Evolutionary conservation across 2,113 vertebrate species (phyloP), one percentile per base, ranked within the genome.

Genomic region (Etheostoma spectabile): DNA sequence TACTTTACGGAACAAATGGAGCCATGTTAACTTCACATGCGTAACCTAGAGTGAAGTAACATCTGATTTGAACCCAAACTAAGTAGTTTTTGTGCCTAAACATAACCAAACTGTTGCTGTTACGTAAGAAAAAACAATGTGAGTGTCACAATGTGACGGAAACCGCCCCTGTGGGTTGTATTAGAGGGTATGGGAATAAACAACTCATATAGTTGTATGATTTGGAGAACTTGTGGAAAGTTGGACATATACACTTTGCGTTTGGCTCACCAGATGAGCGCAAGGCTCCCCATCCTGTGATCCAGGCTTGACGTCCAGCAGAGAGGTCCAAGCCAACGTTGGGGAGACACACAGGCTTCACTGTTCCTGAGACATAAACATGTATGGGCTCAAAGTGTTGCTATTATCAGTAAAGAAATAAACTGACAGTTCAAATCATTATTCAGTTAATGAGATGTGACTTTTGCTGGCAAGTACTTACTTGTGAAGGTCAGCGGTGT

Each of bases 261-360:
- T 6, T 60, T 51, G 14, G 5, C 80, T 90, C 24, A 93, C 93
- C 91, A 65, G n/a, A 27, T 16, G 66, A 59, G 0, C 0, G 0
- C 22, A 87, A 1, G 1, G 88, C 4, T 27, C 94, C 95, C 94
- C 94, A 95, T 62, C 95, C 95, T 35, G 94, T 94, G 64, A 94
- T 85, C 84, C 92, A 94, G 48, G 89, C 91, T 8, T 70, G 24
- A 33, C 3, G 42, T 24, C 42, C 83, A 8, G 86, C 66, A 16
- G 63, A 49, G 19, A 94, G 35, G n/a, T 78, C 18, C 14, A 94
- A 1, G 0, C 82, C 93, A 4, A 30, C 1, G 62, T 91, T 94
- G 30, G 94, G 95, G 70, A 95, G 90, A 87, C 95, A 95, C 71
- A 95, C 93, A 2, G 95, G 94, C 74, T 8, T 82, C 24, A 93